Base-by-base conservation (phyloP, 2,888 invertebrate species). In the Mechanitis messenoides region DNA sequence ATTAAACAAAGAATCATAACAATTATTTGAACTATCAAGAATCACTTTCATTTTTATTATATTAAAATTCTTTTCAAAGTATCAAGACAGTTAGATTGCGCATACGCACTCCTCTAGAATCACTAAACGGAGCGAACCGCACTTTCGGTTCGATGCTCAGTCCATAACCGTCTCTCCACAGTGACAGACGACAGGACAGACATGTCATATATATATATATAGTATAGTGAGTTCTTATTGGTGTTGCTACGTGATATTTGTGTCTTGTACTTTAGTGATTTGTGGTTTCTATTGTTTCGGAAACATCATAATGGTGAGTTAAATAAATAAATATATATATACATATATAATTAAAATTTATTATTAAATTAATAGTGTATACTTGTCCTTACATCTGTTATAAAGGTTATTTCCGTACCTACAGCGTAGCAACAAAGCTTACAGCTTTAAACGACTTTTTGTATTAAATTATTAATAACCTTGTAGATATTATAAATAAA, bases 131-230 rank as follows among this genome's bases (percentile, higher is more conserved):
- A 71, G 74, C 77, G 72, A 76, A 71, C 67, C 71, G 69, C 20
- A 66, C 80, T 83, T 85, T 85, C 84, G 80, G 79, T 79, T 65
- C 72, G 71, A 65, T 75, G 74, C 76, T 78, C 87, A 90, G 89
- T 90, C 87, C 85, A 82, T 82, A 78, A 83, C 84, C 83, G 88
- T 87, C 88, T 84, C 74, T 81, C 83, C 72, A 71, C 66, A 71
- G 74, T 73, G 83, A 82, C 85, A 85, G 88, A 83, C 89, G 84
- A 78, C 72, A 79, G 82, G 86, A 83, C 84, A 74, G 78, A 73
- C 70, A 80, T 83, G 75, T 68, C 72, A 72, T 67, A 60, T 64
- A 64, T 70, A 69, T 75, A 71, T 65, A 68, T 56, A 47, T 61
- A 60, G 58, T 62, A 67, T 64, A 67, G 70, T 71, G 70, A 70